Conservation (phyloP, 1,140 invertebrate genomes). For the Drosophila triauraria region DNA sequence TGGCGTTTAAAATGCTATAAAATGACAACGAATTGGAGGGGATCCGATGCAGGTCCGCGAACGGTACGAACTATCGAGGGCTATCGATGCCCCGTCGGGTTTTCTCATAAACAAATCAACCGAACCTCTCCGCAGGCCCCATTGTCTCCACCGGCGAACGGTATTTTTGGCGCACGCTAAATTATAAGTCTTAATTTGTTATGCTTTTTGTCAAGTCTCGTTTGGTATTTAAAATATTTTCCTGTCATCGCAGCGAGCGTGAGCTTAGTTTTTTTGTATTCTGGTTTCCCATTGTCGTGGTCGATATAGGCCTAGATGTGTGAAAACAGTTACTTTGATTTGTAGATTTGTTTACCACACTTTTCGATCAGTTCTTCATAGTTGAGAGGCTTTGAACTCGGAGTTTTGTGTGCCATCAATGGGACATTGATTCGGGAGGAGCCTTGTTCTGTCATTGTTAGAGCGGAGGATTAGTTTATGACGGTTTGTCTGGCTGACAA, state of each 20-base stretch:
- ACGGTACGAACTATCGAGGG: slow-evolving; percentile 44
- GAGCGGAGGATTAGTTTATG: slow-evolving; percentile 18
- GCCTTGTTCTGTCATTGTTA: slow-evolving; percentile 8
- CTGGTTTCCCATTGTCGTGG: slow-evolving; percentile 32
- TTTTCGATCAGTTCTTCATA: slow-evolving; percentile 17
- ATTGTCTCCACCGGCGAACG: slow-evolving; percentile 65
- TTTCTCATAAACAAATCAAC: slow-evolving; percentile 73
- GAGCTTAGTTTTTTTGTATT: slow-evolving; percentile 30
- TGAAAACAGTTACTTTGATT: slow-evolving; percentile 74
- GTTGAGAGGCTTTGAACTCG: slow-evolving; percentile 8
- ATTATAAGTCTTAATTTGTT: slow-evolving; percentile 78
- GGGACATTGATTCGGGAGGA: slow-evolving; percentile 7
- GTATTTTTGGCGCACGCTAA: slow-evolving; percentile 81
- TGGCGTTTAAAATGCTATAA: slow-evolving; percentile 72
- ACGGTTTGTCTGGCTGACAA: not conserved
- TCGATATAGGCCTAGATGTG: slow-evolving; percentile 64
- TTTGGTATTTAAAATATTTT: slow-evolving; percentile 56
- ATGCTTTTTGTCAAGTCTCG: slow-evolving; percentile 67
- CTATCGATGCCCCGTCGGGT: slow-evolving; percentile 40
- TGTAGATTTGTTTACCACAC: slow-evolving; percentile 53
- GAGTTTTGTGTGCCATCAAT: slow-evolving; percentile 17
- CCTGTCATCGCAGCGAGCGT: slow-evolving; percentile 23
- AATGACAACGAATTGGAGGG: slow-evolving; percentile 39
- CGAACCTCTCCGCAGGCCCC: slow-evolving; percentile 35
- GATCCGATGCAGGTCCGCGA: slow-evolving; percentile 32